phyloP scores from a whole-genome alignment of 2,113 vertebrate species.

The Solea senegalensis region DNA sequence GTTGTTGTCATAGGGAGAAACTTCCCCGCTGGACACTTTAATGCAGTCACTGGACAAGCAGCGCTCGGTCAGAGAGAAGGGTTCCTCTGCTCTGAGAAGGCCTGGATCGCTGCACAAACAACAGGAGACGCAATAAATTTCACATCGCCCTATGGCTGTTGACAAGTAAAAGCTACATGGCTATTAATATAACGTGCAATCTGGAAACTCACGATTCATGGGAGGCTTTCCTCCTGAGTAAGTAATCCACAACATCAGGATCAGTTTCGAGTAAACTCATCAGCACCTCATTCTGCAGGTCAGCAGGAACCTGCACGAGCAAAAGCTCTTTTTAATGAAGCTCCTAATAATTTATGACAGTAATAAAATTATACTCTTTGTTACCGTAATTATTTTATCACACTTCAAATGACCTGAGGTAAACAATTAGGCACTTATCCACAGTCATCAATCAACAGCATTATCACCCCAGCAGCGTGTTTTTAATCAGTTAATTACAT shows the following conservation, averaged over 20 bases:
- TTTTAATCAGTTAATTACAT: not conserved
- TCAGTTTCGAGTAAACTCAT: constrained; percentile 93
- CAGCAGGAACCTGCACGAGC: constrained; percentile 87
- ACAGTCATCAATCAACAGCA: not conserved
- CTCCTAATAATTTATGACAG: not conserved
- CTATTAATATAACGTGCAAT: not conserved
- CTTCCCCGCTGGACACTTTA: constrained; percentile 92
- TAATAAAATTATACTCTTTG: not conserved
- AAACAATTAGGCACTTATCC: not conserved
- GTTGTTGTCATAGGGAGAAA: constrained; percentile 98
- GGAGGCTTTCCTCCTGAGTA: constrained; percentile 92
- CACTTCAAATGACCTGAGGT: not conserved
- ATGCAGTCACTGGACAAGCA: constrained; percentile 90
- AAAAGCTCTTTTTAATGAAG: constrained; percentile 3
- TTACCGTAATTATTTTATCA: not conserved
- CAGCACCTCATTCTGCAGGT: constrained; percentile 96
- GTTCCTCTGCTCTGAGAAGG: constrained; percentile 77
- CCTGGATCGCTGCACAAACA: constrained; percentile 82
- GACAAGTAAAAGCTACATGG: not conserved
- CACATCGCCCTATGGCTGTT: not conserved
- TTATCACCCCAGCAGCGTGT: not conserved
- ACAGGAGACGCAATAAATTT: not conserved
- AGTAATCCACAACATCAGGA: constrained; percentile 95
- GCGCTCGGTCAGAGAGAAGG: constrained; percentile 85
- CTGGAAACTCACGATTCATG: constrained; percentile 87